These are phyloP conservation scores for Neosilurus hyrtlii DNA, from an alignment of 2,797 vertebrate genomes.

Conservation along the genomic window DNA sequence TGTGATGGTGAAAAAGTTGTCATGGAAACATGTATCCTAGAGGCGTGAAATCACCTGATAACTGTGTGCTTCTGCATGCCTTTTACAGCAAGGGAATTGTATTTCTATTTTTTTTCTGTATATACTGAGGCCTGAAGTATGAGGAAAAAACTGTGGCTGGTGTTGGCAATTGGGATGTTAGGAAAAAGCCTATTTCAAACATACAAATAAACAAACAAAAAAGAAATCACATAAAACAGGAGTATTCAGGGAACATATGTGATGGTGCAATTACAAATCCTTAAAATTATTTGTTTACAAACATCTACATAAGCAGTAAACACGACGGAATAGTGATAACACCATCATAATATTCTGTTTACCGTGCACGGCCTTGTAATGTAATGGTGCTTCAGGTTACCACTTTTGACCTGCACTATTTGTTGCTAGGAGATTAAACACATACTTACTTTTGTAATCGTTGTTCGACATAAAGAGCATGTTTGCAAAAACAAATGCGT, in stretches of 20 bases:
- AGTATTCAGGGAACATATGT: neutral
- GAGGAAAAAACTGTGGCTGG: neutral
- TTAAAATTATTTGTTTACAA: neutral
- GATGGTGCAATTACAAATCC: neutral
- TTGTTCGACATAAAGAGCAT: neutral
- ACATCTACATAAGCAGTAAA: neutral
- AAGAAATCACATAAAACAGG: neutral
- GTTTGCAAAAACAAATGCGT: too few species aligned
- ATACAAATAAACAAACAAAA: neutral
- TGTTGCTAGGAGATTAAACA: neutral
- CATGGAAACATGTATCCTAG: slow-evolving; percentile 21
- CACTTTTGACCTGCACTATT: neutral
- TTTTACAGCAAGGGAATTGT: neutral
- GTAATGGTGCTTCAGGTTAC: neutral
- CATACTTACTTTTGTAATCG: neutral
- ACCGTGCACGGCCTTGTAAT: neutral
- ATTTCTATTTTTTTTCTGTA: neutral
- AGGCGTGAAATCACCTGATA: slow-evolving; percentile 15
- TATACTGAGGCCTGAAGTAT: neutral
- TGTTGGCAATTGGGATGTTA: neutral
- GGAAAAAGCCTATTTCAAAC: neutral
- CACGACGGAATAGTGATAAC: neutral
- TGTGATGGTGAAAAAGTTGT: slow-evolving; percentile 25
- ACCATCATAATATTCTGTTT: neutral
- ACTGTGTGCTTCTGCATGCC: neutral